A percentile compares a stretch with the other conserved stretches of the same genome.
Evolutionary conservation across 2,113 vertebrate genomes (phyloP).

Genomic region (Myodes glareolus): DNA sequence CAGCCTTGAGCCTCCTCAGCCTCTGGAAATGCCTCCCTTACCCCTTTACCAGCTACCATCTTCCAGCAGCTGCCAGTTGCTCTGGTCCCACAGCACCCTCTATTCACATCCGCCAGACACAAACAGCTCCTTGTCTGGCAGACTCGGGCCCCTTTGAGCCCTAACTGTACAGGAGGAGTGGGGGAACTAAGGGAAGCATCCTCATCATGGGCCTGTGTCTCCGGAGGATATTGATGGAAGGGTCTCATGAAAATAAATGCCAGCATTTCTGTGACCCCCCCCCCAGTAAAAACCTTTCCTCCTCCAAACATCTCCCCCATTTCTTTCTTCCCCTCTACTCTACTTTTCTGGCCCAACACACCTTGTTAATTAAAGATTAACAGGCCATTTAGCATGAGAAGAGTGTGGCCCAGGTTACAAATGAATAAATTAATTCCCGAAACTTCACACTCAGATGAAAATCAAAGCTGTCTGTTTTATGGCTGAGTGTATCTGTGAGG

Average conservation of each 20-base stretch:
- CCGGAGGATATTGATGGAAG: constrained; percentile 41
- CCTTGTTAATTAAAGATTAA: constrained; percentile 87
- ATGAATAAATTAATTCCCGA: constrained; percentile 82
- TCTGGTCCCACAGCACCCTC: constrained; percentile 59
- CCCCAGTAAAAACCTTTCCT: not conserved
- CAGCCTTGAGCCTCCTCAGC: constrained; percentile 37
- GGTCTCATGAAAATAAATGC: constrained; percentile 74
- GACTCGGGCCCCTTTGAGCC: constrained; percentile 17
- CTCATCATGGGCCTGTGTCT: not conserved
- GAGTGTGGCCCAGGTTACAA: constrained; percentile 64
- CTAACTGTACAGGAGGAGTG: not conserved
- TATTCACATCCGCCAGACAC: constrained; percentile 64
- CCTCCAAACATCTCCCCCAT: not conserved
- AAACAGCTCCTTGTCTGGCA: constrained; percentile 54
- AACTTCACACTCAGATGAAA: constrained; percentile 82
- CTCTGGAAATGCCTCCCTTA: constrained; percentile 71
- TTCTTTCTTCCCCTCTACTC: not conserved
- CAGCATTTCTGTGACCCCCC: constrained; percentile 37
- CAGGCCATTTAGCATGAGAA: constrained; percentile 83
- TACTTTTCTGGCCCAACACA: constrained; percentile 78
- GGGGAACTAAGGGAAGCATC: constrained; percentile 10
- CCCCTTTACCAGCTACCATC: constrained; percentile 61
- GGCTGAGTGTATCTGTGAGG: constrained; percentile 83
- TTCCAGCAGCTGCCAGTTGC: constrained; percentile 41
- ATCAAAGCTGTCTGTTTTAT: constrained; percentile 87